Evolutionary conservation across 2,797 vertebrate species (phyloP).

Genomic region (Phrynocephalus vlangalii): DNA sequence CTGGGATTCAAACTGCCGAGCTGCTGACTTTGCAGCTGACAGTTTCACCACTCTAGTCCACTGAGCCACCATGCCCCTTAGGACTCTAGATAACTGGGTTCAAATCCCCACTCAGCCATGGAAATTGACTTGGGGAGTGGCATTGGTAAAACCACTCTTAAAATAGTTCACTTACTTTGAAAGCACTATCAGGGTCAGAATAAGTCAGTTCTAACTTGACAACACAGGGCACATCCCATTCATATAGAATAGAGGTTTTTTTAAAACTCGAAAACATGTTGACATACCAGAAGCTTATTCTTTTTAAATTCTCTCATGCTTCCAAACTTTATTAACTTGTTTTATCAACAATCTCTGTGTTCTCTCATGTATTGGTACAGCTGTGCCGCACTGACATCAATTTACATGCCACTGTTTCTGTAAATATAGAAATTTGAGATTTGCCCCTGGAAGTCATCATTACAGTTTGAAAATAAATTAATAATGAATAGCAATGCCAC

Average conservation of each 20-base stretch:
- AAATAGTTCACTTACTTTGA: background rate
- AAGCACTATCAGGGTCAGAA: too few relatives aligned
- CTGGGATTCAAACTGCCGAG: too few relatives aligned
- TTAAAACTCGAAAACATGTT: slow-evolving; percentile 56
- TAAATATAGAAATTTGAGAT: slow-evolving; percentile 77
- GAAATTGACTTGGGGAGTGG: too few relatives aligned
- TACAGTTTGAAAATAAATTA: slow-evolving; percentile 76
- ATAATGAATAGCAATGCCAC: slow-evolving; percentile 74
- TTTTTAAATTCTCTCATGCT: slow-evolving; percentile 65
- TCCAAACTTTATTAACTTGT: slow-evolving; percentile 71
- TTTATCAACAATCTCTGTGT: slow-evolving; percentile 69
- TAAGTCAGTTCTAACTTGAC: slow-evolving; percentile 27
- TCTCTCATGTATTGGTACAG: slow-evolving; percentile 69
- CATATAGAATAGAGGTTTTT: slow-evolving; percentile 49
- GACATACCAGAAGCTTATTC: slow-evolving; percentile 63
- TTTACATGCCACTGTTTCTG: slow-evolving; percentile 66
- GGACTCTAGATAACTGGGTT: too few relatives aligned
- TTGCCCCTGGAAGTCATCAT: slow-evolving; percentile 74
- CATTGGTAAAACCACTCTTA: too few relatives aligned
- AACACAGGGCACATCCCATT: slow-evolving; percentile 28
- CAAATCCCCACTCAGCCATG: too few relatives aligned
- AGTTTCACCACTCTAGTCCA: too few relatives aligned
- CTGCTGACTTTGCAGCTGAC: too few relatives aligned
- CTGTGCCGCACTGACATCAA: slow-evolving; percentile 66
- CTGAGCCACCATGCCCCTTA: too few relatives aligned